Evolutionary conservation across 2,113 vertebrate species (phyloP).

Genomic region (Empidonax alnorum): DNA sequence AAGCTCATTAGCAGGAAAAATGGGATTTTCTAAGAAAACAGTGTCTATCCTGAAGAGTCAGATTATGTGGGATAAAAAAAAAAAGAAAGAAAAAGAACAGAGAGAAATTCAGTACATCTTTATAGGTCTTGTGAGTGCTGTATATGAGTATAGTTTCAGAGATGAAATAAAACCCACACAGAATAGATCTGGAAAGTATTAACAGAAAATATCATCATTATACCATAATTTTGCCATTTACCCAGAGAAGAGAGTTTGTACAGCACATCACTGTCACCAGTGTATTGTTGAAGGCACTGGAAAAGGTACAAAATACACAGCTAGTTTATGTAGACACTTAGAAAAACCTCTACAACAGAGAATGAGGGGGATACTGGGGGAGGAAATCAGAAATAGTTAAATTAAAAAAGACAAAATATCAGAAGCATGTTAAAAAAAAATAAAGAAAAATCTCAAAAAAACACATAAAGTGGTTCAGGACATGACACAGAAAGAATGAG

Average conservation of each 20-base stretch:
- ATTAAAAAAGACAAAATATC: neutral
- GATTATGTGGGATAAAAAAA: neutral
- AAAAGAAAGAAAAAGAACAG: neutral
- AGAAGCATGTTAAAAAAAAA: neutral
- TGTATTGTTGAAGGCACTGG: neutral
- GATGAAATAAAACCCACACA: neutral
- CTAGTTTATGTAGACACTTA: neutral
- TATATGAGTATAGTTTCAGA: neutral
- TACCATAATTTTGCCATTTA: neutral
- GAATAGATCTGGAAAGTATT: neutral
- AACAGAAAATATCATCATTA: neutral
- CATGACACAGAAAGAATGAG: neutral
- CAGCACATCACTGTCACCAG: neutral
- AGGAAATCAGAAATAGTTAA: neutral
- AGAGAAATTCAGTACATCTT: neutral
- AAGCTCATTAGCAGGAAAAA: neutral
- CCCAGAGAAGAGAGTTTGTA: neutral
- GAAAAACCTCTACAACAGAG: neutral
- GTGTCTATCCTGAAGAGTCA: neutral
- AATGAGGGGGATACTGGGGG: neutral
- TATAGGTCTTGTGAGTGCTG: neutral
- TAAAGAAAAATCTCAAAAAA: neutral
- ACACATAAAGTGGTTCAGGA: neutral
- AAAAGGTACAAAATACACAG: neutral
- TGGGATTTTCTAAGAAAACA: neutral